A percentile compares a stretch with the other conserved stretches of the same genome.
phyloP scores from a whole-genome alignment of 2,888 invertebrate genomes.

The Lissonota sp. region DNA sequence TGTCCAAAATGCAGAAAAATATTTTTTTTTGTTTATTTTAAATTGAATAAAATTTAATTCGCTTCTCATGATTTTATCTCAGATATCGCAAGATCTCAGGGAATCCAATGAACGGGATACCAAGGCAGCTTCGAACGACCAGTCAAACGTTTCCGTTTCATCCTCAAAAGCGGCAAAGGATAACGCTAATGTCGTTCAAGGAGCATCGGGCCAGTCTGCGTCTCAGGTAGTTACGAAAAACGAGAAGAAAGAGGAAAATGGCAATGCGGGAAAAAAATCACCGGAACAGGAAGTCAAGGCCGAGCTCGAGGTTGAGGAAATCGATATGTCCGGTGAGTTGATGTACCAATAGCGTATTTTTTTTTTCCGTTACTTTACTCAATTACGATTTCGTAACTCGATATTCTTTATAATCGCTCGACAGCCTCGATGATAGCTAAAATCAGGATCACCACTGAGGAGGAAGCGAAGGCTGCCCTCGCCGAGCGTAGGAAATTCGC shows the following conservation, averaged over 20 bases:
- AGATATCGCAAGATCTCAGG: slow-evolving; percentile 45
- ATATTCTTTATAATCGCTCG: slow-evolving; percentile 53
- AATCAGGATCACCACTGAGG: slow-evolving; percentile 93
- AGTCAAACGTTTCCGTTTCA: slow-evolving; percentile 60
- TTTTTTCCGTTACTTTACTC: neutral
- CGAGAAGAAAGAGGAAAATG: slow-evolving; percentile 77
- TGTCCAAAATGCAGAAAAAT: no score
- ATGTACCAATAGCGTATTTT: slow-evolving; percentile 1
- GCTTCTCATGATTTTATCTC: neutral
- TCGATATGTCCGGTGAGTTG: slow-evolving; percentile 86
- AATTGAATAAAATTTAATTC: neutral
- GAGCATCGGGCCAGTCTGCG: slow-evolving; percentile 64
- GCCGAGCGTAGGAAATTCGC: slow-evolving; percentile 95
- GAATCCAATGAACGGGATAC: slow-evolving; percentile 44
- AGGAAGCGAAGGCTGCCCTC: slow-evolving; percentile 96
- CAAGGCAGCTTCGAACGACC: slow-evolving; percentile 56
- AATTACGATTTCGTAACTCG: slow-evolving; percentile 52
- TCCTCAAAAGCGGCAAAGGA: slow-evolving; percentile 71
- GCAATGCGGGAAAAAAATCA: slow-evolving; percentile 76
- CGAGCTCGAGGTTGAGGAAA: slow-evolving; percentile 82
- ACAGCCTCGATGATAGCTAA: slow-evolving; percentile 88
- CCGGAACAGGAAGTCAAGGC: slow-evolving; percentile 76
- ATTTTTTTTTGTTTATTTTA: neutral
- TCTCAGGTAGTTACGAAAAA: slow-evolving; percentile 64
- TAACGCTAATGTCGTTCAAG: slow-evolving; percentile 71